Percentiles rank a stretch among this genome's conserved stretches.
Evolutionary conservation across 92 coral and sea anemone genomes (phyloP).

Genomic region (Phenganax subtilis): DNA sequence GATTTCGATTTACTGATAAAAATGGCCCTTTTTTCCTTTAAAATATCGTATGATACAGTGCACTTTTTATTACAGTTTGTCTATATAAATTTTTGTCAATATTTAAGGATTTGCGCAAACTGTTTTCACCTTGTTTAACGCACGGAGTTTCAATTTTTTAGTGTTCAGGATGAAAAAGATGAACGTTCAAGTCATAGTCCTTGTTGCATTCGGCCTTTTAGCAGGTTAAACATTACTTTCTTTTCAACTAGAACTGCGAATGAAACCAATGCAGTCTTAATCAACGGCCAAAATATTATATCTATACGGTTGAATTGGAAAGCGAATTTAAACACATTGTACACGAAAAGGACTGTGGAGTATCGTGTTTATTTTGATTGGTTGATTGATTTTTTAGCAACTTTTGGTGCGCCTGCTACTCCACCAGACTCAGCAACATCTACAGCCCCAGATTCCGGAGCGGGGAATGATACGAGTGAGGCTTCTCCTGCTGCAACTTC

Average conservation of each 20-base stretch:
- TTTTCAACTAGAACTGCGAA: not conserved
- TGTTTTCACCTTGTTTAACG: too few species aligned
- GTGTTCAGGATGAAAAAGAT: not conserved
- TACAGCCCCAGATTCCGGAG: not conserved
- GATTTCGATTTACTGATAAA: too few species aligned
- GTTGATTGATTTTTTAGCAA: not conserved
- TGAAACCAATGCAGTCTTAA: too few species aligned
- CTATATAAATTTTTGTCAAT: too few species aligned
- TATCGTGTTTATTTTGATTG: not conserved
- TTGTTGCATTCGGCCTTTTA: constrained; percentile 18
- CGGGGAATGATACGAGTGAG: constrained; percentile 11
- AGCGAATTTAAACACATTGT: not conserved
- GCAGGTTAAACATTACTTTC: not conserved
- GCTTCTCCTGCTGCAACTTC: not conserved
- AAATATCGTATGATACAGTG: too few species aligned
- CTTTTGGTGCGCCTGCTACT: not conserved
- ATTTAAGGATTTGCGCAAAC: too few species aligned
- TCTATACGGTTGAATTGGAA: too few species aligned
- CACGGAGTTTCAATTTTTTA: not conserved
- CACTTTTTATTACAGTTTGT: too few species aligned
- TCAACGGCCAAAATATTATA: too few species aligned
- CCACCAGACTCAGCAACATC: not conserved
- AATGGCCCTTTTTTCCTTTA: too few species aligned
- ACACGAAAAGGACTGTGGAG: not conserved
- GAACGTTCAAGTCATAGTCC: constrained; percentile 27